Evolutionary conservation across 1,140 invertebrate genomes (phyloP), one percentile per base, ranked within the genome.

Genomic region (Zaprionus lachaisei): DNA sequence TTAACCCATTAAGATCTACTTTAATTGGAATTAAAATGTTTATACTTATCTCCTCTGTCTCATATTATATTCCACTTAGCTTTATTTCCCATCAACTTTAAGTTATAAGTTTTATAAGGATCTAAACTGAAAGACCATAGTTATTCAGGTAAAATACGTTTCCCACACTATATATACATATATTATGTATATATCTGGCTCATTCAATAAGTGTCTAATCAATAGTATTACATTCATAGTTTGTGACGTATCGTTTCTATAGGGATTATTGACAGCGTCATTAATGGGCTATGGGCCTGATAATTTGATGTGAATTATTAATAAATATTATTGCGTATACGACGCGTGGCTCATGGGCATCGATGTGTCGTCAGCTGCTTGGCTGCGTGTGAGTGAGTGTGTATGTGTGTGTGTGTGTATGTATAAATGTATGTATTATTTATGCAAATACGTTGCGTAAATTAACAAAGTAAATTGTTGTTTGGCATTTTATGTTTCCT

Each of bases 391-490:
- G 15, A 15, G 14, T 41, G 14, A 4, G n/a, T 6, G n/a, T 17
- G n/a, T 6, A 6, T 17, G 41, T 49, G 7, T 49, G 7, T 20
- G 44, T 20, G 9, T 49, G 11, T 4, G 44, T 47, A 6, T 47
- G 44, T 20, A 7, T 9, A 17, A 5, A 20, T 47, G 64, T 67
- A 66, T 75, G 55, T 68, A 79, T 76, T 76, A 89, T 84, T 90
- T 89, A 87, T 87, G 84, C 75, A 87, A 87, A 87, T 87, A 77
- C 68, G 66, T 75, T 69, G 72, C 81, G 81, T 89, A 87, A 87
- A 87, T 84, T 81, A 87, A 83, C 78, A 81, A 87, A 81, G 78
- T 89, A 89, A 89, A 89, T 87, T 89, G 69, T 81, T 81, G 54
- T 86, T 79, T 79, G 69, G 67, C 72, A 77, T 82, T 77, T 87